phyloP scores from a whole-genome alignment of 2,888 invertebrate species.

The Lottia scabra region DNA sequence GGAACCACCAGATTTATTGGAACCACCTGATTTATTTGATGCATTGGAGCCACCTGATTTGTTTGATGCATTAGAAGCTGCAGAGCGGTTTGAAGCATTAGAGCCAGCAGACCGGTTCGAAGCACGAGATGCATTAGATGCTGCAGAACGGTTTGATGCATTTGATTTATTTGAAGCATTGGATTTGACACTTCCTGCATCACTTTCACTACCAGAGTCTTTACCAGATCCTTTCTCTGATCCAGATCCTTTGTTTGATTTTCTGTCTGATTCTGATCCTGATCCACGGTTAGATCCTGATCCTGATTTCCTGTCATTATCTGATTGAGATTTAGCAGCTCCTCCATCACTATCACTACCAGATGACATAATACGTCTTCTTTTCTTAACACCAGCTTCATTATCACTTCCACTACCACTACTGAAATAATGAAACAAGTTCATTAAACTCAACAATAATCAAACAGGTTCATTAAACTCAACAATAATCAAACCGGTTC shows the following conservation, averaged over 20 bases:
- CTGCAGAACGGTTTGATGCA: background rate
- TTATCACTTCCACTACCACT: conserved; percentile 50
- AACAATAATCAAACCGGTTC: too few relatives aligned
- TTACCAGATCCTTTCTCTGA: conserved; percentile 25
- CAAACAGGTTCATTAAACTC: too few relatives aligned
- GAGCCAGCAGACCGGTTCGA: background rate
- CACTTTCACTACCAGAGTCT: conserved; percentile 6
- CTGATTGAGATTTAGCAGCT: conserved; percentile 30
- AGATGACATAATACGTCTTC: conserved; percentile 61
- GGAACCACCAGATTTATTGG: background rate
- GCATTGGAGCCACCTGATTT: background rate
- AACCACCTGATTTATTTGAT: background rate
- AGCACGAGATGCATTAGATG: background rate
- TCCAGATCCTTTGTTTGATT: conserved; percentile 24
- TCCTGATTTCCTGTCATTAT: conserved; percentile 30
- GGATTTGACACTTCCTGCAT: background rate
- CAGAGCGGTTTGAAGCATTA: background rate
- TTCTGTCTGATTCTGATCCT: conserved; percentile 25
- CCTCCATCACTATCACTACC: conserved; percentile 60
- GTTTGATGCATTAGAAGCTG: background rate
- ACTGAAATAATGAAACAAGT: conserved; percentile 15
- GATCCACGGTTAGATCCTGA: conserved; percentile 35
- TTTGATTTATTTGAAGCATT: background rate
- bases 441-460: too few relatives aligned
- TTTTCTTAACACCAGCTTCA: conserved; percentile 51